Evolutionary conservation across 2,888 invertebrate genomes (phyloP).

Genomic region (Tortrix viridana): DNA sequence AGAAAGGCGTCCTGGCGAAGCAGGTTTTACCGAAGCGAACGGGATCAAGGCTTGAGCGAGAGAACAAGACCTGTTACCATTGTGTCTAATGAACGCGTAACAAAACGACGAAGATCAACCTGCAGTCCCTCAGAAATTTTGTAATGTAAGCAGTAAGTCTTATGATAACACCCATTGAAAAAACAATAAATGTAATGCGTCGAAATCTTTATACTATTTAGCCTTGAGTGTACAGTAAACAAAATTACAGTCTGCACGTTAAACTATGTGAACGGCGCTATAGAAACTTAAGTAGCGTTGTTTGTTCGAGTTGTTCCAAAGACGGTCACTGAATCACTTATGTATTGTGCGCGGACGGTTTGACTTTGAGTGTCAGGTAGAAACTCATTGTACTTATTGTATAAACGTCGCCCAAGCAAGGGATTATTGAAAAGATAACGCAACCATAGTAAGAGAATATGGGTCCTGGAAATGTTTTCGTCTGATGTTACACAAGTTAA

Average conservation of each 20-base stretch:
- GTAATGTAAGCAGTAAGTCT: constrained; percentile 12
- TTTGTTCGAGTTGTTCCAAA: not conserved
- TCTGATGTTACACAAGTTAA: too few relatives aligned
- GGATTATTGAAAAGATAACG: constrained; percentile 53
- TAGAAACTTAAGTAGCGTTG: constrained; percentile 39
- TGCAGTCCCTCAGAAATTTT: constrained; percentile 3
- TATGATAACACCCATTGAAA: constrained; percentile 23
- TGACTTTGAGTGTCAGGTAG: constrained; percentile 61
- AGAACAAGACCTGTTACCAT: constrained; percentile 4
- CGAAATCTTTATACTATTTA: constrained; percentile 37
- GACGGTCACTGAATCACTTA: constrained; percentile 45
- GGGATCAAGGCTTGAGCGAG: constrained; percentile 52
- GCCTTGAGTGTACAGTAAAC: constrained; percentile 44
- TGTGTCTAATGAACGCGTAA: constrained; percentile 10
- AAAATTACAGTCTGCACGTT: constrained; percentile 38
- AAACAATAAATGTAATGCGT: constrained; percentile 28
- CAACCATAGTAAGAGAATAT: constrained; percentile 46
- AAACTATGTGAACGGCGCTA: constrained; percentile 42
- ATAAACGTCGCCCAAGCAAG: constrained; percentile 47
- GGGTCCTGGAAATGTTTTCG: constrained; percentile 7
- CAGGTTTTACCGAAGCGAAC: constrained; percentile 58
- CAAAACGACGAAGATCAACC: constrained; percentile 4
- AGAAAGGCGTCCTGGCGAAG: constrained; percentile 61
- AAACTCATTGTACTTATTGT: constrained; percentile 51
- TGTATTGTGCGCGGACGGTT: constrained; percentile 50